These are phyloP conservation scores for Ivindomyrus marchei DNA, from an alignment of 2,113 vertebrate genomes.

Conservation along the genomic window DNA sequence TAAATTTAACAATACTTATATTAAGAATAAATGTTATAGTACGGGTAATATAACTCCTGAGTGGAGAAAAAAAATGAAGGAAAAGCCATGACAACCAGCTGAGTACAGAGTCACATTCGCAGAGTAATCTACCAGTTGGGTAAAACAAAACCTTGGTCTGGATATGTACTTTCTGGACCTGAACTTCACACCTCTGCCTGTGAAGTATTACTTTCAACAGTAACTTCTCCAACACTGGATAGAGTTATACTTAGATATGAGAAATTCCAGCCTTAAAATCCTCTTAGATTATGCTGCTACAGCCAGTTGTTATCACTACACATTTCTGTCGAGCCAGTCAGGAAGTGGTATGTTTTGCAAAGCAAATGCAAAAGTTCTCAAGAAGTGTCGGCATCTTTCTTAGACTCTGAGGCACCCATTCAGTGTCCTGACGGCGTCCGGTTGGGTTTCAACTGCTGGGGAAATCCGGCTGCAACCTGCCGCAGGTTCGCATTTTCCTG, in stretches of 20 bases:
- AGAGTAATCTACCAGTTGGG: too few species aligned
- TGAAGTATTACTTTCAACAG: not conserved
- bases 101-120: not conserved
- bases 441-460: not conserved
- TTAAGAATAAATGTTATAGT: not conserved
- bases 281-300: not conserved
- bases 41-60: not conserved
- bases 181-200: not conserved
- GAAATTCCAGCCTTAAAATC: not conserved
- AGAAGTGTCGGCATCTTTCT: not conserved
- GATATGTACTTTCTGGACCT: not conserved
- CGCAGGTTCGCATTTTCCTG: not conserved
- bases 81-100: not conserved
- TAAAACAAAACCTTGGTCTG: not conserved
- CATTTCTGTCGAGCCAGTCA: not conserved
- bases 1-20: not conserved
- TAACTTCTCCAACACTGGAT: not conserved
- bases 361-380: not conserved
- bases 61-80: not conserved
- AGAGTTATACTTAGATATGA: not conserved
- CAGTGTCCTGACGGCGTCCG: not conserved
- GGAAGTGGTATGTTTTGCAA: constrained; percentile 6
- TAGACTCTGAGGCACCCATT: not conserved
- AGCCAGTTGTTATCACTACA: not conserved
- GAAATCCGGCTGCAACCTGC: not conserved